These are phyloP conservation scores for Lasioglossum calceatum DNA, from an alignment of 2,888 invertebrate genomes.

Conservation along the genomic window DNA sequence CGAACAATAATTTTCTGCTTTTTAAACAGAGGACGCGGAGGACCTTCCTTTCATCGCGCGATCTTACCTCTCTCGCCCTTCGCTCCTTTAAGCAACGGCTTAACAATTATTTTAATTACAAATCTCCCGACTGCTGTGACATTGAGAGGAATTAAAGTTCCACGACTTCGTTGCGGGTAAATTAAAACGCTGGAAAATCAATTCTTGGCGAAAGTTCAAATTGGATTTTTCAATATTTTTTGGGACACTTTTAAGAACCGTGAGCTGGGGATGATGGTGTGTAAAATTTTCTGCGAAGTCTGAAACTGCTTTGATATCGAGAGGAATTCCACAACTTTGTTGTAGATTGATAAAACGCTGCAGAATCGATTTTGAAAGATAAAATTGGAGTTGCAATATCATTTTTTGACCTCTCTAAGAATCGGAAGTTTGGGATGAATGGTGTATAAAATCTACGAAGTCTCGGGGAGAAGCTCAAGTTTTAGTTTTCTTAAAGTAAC, in stretches of 20 bases:
- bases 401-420: neutral
- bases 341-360: neutral
- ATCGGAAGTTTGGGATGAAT: neutral
- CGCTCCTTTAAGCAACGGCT: neutral
- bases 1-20: conserved; percentile 20
- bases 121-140: conserved; percentile 30
- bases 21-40: neutral
- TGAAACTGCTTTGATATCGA: neutral
- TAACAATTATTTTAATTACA: conserved; percentile 50
- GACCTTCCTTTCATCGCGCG: neutral
- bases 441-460: neutral
- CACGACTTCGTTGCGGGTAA: neutral
- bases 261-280: neutral
- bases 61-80: neutral
- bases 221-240: neutral
- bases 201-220: neutral
- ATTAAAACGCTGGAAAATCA: neutral
- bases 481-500: neutral
- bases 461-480: neutral
- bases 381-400: neutral
- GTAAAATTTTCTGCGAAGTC: neutral
- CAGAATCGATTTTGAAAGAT: neutral
- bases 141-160: neutral
- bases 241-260: neutral
- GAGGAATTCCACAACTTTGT: neutral